Evolutionary conservation across 2,113 vertebrate genomes (phyloP).

Genomic region (Halcyon malimbica): DNA sequence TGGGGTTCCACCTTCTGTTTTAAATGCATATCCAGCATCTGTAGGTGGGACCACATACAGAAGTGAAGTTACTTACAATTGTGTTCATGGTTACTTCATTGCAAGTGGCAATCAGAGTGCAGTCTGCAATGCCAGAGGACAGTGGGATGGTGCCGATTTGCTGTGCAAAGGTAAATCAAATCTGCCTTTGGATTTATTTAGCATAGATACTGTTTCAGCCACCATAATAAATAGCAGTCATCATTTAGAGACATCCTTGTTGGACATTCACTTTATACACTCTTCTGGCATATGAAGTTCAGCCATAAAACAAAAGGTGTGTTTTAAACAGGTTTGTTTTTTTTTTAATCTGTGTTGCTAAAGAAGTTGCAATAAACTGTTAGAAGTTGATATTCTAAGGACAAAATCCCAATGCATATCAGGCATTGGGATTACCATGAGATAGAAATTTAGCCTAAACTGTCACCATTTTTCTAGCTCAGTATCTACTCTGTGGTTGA

Average conservation of each 20-base stretch:
- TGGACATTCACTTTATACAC: neutral
- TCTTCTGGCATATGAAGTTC: neutral
- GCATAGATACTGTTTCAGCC: neutral
- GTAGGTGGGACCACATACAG: constrained; percentile 17
- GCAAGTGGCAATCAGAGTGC: neutral
- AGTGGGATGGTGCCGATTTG: constrained; percentile 54
- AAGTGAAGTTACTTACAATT: constrained; percentile 52
- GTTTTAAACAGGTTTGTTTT: neutral
- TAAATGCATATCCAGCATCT: neutral
- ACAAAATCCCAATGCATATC: neutral
- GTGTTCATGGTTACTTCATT: constrained; percentile 27
- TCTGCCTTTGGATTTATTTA: neutral
- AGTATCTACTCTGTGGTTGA: neutral
- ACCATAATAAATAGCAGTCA: neutral
- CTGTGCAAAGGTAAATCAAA: constrained; percentile 68
- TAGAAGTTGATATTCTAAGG: neutral
- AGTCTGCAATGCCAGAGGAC: constrained; percentile 52
- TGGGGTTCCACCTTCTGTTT: constrained; percentile 54
- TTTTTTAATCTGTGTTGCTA: neutral
- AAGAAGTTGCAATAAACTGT: neutral
- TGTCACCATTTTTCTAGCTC: neutral
- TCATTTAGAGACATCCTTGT: neutral
- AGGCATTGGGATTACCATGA: neutral
- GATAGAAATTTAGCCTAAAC: neutral
- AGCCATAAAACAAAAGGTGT: neutral